phyloP scores from a whole-genome alignment of 2,888 invertebrate genomes.

The Trichogramma dendrolimi region DNA sequence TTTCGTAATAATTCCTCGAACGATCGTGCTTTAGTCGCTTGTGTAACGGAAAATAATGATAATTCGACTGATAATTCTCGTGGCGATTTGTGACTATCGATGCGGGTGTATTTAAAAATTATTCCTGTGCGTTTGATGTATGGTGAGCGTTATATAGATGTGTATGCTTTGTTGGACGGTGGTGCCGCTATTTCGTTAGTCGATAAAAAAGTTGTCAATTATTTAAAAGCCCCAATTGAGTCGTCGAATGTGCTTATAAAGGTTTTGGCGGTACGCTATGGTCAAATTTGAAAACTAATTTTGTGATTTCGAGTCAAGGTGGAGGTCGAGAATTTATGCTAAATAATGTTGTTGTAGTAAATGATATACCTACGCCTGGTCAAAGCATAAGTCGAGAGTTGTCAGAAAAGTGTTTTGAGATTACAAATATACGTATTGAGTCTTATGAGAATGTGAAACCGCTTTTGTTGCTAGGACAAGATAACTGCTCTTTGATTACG shows the following conservation, averaged over 20 bases:
- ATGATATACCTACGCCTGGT: not conserved
- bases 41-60: no score
- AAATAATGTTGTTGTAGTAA: constrained; percentile 5
- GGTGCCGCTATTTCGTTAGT: constrained; percentile 8
- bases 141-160: not conserved
- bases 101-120: no score
- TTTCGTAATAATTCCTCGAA: no score
- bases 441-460: constrained; percentile 8
- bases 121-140: not conserved
- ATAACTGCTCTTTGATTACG: constrained; percentile 6
- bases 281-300: not conserved
- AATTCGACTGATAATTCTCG: no score
- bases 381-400: constrained; percentile 1
- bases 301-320: not conserved
- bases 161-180: constrained; percentile 8
- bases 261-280: not conserved
- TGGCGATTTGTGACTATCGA: no score
- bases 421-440: constrained; percentile 2
- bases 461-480: constrained; percentile 14
- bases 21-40: no score
- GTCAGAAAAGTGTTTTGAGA: not conserved
- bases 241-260: not conserved
- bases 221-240: not conserved
- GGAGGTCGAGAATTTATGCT: not conserved
- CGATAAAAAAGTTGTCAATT: not conserved